Evolutionary conservation across 2,888 invertebrate species (phyloP), one percentile per base, ranked within the genome.

Genomic region (Drosophila monieri): DNA sequence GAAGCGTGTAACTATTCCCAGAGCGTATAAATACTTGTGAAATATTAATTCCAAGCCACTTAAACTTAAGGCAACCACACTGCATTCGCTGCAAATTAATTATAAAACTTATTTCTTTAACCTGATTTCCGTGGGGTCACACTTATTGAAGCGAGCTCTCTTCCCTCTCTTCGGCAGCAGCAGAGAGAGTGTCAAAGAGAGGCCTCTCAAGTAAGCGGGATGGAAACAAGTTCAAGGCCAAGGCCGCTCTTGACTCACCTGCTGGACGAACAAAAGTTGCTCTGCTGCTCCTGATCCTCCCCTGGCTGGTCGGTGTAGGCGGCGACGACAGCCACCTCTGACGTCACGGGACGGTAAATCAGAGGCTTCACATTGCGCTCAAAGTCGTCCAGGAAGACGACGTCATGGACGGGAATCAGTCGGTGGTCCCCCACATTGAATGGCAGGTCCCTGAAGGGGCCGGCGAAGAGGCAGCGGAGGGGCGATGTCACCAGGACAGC

Each of bases 381-480:
- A 57, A 87, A 76, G 39, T 90, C 88, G 64, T 91, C 89, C 8
- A 90, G 74, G 57, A 89, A 90, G 39, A 90, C 90, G 32, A 89
- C 89, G 76, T 90, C 90, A 65, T 90, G 89, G 9, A 90, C 89
- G 37, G 90, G 88, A 27, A 89, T 84, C 14, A 88, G 59, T 23
- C 91, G 90, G 69, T 89, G 87, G 54, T 89, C 89, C 65, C 80
- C 75, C 30, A 76, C 75, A 25, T 77, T 76, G 35, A 90, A 88
- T 53, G 90, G 89, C 27, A 90, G 73, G 71, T 91, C 90, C 12
- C 90, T 88, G 58, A 91, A 90, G 14, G 91, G 86, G 6, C 88
- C 88, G 65, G 90, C 87, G 27, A 91, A 71, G 2, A 91, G 74
- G 54, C 91, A 91, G 57, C 91, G 89, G 35, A 91, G 77, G 14